Evolutionary conservation across 2,113 vertebrate genomes (phyloP).

Genomic region (Lasiurus borealis): DNA sequence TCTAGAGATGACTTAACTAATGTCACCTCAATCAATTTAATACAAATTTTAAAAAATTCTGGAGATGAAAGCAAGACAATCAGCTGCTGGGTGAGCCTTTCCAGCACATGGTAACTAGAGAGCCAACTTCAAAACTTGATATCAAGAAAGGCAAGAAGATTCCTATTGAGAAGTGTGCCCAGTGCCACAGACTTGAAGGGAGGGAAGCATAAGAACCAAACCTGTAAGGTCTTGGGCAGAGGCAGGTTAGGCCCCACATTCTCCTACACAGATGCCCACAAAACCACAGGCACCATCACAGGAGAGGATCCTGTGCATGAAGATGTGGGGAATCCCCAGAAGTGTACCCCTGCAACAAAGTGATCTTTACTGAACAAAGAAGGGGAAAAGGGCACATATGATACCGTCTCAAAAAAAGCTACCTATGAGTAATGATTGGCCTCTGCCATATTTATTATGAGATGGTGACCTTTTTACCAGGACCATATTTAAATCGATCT

Average conservation of each 20-base stretch:
- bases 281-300: constrained; percentile 87
- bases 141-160: constrained; percentile 87
- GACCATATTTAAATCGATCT: constrained; percentile 78
- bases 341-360: constrained; percentile 91
- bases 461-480: constrained; percentile 84
- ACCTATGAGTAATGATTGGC: constrained; percentile 84
- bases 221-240: constrained; percentile 86
- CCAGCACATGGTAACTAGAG: neutral
- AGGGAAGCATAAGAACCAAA: constrained; percentile 87
- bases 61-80: neutral
- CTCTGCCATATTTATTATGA: constrained; percentile 87
- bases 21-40: neutral
- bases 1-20: neutral
- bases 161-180: constrained; percentile 89
- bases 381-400: constrained; percentile 85
- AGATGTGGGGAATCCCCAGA: constrained; percentile 83
- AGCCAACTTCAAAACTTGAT: constrained; percentile 78
- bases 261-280: constrained; percentile 88
- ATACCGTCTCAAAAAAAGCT: constrained; percentile 88
- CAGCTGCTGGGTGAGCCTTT: constrained; percentile 4
- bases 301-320: neutral
- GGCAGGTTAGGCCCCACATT: constrained; percentile 86
- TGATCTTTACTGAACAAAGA: constrained; percentile 90
- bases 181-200: constrained; percentile 88
- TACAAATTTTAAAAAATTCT: neutral